Conservation (phyloP, 2,113 vertebrate genomes). For the Ranitomeya variabilis region DNA sequence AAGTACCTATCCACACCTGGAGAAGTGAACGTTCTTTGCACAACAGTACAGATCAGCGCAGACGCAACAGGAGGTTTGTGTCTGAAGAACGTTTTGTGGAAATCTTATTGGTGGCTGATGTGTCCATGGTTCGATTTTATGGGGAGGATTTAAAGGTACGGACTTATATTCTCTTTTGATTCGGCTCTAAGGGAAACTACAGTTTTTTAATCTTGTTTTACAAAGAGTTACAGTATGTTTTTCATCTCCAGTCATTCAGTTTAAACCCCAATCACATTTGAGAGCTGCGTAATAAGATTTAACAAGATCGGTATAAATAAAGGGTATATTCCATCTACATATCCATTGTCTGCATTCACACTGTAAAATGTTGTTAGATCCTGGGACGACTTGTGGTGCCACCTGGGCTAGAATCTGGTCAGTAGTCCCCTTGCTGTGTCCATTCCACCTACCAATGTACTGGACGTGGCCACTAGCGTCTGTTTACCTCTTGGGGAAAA, state of each 20-base stretch:
- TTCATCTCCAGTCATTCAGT: no score
- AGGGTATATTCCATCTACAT: no score
- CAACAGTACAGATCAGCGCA: not conserved
- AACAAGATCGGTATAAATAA: not conserved
- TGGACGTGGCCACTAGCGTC: no score
- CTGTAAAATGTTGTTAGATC: not conserved
- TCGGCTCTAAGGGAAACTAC: not conserved
- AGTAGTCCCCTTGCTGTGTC: no score
- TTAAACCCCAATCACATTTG: not conserved
- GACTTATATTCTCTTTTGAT: not conserved
- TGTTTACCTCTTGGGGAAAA: no score
- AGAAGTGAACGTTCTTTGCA: not conserved
- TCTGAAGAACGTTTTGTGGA: constrained; percentile 87
- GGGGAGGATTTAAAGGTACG: constrained; percentile 85
- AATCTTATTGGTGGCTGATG: constrained; percentile 85
- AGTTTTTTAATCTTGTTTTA: not conserved
- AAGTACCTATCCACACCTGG: not conserved
- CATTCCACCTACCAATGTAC: no score
- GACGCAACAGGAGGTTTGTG: constrained; percentile 74
- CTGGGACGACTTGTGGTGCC: no score
- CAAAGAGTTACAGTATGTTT: not conserved
- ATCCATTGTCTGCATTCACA: no score
- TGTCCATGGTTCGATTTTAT: constrained; percentile 85
- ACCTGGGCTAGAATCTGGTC: no score
- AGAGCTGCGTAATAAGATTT: not conserved